Percentiles rank a stretch among this genome's conserved stretches.
phyloP scores from a whole-genome alignment of 2,797 vertebrate species.

The Gymnopithys bicolor region DNA sequence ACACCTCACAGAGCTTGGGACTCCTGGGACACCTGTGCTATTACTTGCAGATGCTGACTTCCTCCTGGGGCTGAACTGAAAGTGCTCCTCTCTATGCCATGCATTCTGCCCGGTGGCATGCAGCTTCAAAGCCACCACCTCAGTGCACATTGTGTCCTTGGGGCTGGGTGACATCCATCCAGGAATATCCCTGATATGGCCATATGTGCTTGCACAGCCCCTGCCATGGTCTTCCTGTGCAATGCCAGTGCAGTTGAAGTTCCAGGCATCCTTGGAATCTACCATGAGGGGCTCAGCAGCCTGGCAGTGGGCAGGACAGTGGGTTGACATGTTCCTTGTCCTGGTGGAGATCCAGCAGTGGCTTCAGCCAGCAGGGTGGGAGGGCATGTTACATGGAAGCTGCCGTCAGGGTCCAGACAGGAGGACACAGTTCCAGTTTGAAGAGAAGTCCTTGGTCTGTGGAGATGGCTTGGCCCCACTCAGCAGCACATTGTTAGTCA shows the following conservation, averaged over 20 bases:
- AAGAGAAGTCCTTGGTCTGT: not conserved
- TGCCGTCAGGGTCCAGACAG: not conserved
- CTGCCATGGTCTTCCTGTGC: not conserved
- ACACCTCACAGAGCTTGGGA: not conserved
- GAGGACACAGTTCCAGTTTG: accelerated
- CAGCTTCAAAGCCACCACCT: not conserved
- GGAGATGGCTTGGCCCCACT: not conserved
- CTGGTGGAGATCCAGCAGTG: not conserved
- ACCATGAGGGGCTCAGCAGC: accelerated
- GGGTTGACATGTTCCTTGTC: accelerated
- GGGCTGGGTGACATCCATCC: not conserved
- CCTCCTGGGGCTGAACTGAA: not conserved
- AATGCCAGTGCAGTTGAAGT: accelerated
- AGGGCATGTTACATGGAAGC: not conserved
- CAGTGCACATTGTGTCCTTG: accelerated
- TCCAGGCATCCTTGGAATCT: not conserved
- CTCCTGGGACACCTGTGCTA: accelerated
- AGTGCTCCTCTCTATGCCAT: not conserved
- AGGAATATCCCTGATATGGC: accelerated
- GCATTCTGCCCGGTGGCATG: accelerated
- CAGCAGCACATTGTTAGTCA: not conserved
- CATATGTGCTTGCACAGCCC: accelerated
- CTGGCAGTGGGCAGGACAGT: not conserved
- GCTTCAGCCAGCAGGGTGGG: not conserved
- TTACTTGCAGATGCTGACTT: not conserved